Evolutionary conservation across 2,797 vertebrate genomes (phyloP).

Genomic region (Tapera naevia): DNA sequence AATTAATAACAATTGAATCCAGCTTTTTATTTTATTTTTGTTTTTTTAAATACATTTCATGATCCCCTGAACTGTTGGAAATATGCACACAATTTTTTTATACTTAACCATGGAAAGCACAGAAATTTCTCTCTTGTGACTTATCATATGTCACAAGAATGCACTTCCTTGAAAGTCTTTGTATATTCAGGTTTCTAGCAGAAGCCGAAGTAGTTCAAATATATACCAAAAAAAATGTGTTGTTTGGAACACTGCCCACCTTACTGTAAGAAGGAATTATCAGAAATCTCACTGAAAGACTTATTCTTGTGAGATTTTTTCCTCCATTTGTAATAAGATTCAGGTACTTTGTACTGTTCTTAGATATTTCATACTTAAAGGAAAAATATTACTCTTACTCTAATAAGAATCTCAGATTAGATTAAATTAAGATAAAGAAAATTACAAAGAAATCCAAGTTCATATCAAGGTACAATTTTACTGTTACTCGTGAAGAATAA

Average conservation of each 20-base stretch:
- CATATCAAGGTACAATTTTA: not conserved
- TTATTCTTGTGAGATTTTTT: not conserved
- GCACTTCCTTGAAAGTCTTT: not conserved
- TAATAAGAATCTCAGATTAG: not conserved
- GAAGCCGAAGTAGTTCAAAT: constrained; percentile 19
- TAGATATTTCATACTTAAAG: not conserved
- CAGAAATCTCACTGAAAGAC: constrained; percentile 9
- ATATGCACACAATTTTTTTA: not conserved
- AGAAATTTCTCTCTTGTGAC: constrained; percentile 24
- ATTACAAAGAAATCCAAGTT: not conserved
- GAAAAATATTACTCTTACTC: not conserved
- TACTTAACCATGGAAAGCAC: not conserved
- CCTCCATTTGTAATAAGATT: not conserved
- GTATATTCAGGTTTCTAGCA: constrained; percentile 31
- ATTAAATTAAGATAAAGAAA: not conserved
- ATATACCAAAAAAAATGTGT: not conserved
- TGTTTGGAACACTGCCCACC: not conserved
- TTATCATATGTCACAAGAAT: constrained; percentile 32
- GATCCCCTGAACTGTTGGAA: not conserved
- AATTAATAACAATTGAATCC: not conserved
- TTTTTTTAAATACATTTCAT: not conserved
- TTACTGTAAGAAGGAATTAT: not conserved
- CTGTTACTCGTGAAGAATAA: not conserved
- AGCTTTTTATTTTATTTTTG: not conserved
- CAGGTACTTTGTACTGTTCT: not conserved